phyloP scores from a whole-genome alignment of 2,888 invertebrate genomes.

The Agonum fuliginosum region DNA sequence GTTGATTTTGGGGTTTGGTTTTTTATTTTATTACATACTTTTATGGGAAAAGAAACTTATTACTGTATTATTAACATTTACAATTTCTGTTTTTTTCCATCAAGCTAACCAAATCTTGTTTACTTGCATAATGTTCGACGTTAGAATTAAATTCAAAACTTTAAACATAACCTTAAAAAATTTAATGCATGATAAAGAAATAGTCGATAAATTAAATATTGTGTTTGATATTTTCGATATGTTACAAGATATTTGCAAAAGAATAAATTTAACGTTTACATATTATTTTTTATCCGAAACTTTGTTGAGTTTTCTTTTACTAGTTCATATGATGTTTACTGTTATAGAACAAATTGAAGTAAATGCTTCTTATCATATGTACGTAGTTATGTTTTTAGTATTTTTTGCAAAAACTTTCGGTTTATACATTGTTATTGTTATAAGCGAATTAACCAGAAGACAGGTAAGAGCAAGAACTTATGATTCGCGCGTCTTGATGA shows the following conservation, averaged over 20 bases:
- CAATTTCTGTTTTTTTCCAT: not conserved
- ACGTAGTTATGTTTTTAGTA: not conserved
- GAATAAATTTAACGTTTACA: not conserved
- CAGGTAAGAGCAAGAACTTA: no score
- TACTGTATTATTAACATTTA: not conserved
- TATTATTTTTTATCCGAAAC: not conserved
- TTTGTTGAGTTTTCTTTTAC: not conserved
- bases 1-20: not conserved
- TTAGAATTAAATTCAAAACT: not conserved
- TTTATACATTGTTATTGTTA: not conserved
- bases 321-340: not conserved
- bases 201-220: not conserved
- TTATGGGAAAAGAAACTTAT: not conserved
- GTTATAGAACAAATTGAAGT: not conserved
- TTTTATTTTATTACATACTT: not conserved
- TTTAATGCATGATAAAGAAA: not conserved
- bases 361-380: not conserved
- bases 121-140: not conserved
- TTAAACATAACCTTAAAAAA: not conserved
- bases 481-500: no score
- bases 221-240: not conserved
- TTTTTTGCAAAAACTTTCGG: not conserved
- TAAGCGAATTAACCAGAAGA: not conserved
- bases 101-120: not conserved
- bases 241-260: not conserved